Base-by-base conservation (phyloP, 2,797 vertebrate species). In the Melanotaenia parkinsoni region DNA sequence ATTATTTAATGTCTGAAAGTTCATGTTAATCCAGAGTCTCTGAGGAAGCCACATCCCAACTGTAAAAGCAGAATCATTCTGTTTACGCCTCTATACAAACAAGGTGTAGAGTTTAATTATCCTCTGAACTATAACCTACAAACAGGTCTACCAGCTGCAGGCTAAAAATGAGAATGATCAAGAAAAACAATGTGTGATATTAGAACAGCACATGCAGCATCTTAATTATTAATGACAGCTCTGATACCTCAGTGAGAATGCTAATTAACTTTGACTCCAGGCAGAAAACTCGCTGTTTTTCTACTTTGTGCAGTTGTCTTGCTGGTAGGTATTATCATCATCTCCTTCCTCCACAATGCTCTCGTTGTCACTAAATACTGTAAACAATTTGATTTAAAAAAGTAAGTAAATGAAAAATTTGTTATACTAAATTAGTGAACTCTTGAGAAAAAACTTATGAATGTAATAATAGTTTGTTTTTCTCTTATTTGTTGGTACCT, bases 221-320 rank as follows among this genome's bases (percentile, higher is more conserved):
- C 13, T 76, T 28, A 68, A 79, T 70, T 47, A 20, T 47, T 47
- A 58, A 80, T 64, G 54, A 58, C 47, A 68, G 69, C 69, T 59
- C 57, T 71, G 71, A 74, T 43, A 54, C 67, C 9, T 63, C 43
- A 24, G 0, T 63, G 43, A 45, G 68, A 63, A 35, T 32, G 20
- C 50, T 80, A 59, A 57, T 83, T 5, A 73, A 54, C 51, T 77
- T 26, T 24, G 16, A 56, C 61, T 80, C 26, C 65, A 58, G 67
- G 66, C 10, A 0, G 40, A 59, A 72, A 70, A 68, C 28, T 47
- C 40, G 58, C 7, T 72, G 26, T n/a, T 74, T 66, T 59, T 13
- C 35, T 7, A 9, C 18, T 26, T 14, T 37, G 16, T 53, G 35
- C 24, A 30, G 10, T 35, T 35, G 28, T 69, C 18, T 47, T 51